Evolutionary conservation across 2,797 vertebrate species (phyloP), one percentile per base, ranked within the genome.

Genomic region (Lutjanus argentimaculatus): DNA sequence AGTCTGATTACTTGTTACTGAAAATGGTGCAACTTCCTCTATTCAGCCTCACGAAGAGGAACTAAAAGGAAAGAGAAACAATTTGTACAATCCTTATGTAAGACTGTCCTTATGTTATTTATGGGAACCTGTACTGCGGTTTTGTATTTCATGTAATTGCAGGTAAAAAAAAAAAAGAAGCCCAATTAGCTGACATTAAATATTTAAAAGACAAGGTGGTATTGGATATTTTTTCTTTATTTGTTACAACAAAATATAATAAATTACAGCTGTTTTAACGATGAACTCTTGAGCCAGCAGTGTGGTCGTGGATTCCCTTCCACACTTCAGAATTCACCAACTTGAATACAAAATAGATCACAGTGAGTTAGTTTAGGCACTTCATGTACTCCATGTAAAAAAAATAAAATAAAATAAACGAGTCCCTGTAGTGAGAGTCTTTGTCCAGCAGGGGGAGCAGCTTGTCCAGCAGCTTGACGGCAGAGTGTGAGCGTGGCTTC

Each of bases 171-270:
- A 36, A n/a, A 5, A 19, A 45, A 10, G 14, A 7, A 45, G 16
- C 1, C 45, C 45, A 6, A 36, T 4, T 2, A 36, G 30, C 30
- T 36, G 22, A 14, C 30, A 16, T 1, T 6, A 46, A 65, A 36
- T 12, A 64, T 15, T 55, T 1, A 42, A 17, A 64, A 67, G 42
- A 69, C 10, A 19, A 72, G 9, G 10, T 45, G 10, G n/a, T 3
- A 42, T 6, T 8, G 43, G 21, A 36, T 17, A 3, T 8, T 15
- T n/a, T 63, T 67, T 57, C 14, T 85, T 74, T 75, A 66, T 82
- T 68, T 75, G 6, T 65, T 73, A 66, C 8, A 67, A 59, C 43
- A 78, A 64, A 75, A 65, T 46, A 61, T 16, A 67, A 70, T 67
- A 62, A 68, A 36, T 72, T 64, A 58, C 7, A 66, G 48, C 64